Percentiles rank a stretch among this genome's conserved stretches.
Evolutionary conservation across 2,888 invertebrate species (phyloP).

Genomic region (Koerneria pararmatus): DNA sequence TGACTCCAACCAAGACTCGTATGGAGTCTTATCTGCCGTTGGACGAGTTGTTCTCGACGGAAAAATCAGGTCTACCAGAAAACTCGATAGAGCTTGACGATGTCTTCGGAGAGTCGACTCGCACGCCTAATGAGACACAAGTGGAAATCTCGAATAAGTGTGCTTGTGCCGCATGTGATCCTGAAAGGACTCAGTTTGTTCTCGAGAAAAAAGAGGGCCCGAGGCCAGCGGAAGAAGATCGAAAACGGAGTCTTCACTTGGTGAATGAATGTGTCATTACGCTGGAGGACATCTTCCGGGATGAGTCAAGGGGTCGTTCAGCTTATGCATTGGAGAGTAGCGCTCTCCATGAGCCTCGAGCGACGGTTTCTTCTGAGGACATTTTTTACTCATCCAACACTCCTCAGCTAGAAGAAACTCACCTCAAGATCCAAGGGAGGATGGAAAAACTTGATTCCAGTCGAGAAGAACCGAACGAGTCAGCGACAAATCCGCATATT

Average conservation of each 20-base stretch:
- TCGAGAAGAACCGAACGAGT: no score
- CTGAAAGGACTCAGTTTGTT: background rate
- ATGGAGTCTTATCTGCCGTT: conserved; percentile 10
- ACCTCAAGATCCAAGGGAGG: no score
- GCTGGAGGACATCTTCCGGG: conserved; percentile 16
- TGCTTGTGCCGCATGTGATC: conserved; percentile 16
- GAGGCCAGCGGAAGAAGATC: conserved; percentile 9
- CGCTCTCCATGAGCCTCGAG: no score
- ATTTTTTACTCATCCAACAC: no score
- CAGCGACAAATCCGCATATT: no score
- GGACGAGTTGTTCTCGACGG: conserved; percentile 12
- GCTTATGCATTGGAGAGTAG: no score
- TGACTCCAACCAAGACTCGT: conserved; percentile 2
- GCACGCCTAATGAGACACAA: background rate
- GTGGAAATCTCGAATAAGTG: conserved; percentile 14
- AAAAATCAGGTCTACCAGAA: background rate
- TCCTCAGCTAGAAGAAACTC: no score
- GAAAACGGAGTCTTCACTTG: conserved; percentile 16
- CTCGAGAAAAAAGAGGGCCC: background rate
- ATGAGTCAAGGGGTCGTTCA: no score
- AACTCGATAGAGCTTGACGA: no score
- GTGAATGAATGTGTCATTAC: conserved; percentile 17
- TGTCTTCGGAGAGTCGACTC: background rate
- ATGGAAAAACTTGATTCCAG: no score
- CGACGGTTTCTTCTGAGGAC: no score